Percentiles rank a stretch among this genome's conserved stretches.
Evolutionary conservation across 2,888 invertebrate species (phyloP).

Genomic region (Mactromeris polynyma): DNA sequence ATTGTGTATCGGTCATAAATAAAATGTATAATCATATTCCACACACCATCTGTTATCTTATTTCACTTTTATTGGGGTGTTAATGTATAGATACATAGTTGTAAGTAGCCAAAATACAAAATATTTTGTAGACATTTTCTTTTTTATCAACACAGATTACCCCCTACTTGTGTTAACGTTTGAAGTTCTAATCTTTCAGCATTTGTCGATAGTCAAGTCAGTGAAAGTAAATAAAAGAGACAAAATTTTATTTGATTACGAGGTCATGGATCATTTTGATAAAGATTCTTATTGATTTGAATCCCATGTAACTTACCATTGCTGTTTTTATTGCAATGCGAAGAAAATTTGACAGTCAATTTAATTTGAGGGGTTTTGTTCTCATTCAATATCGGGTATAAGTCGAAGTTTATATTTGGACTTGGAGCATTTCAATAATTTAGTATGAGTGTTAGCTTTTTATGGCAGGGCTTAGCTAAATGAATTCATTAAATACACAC

Average conservation of each 20-base stretch:
- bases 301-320: slow-evolving; percentile 15
- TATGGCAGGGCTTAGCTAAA: neutral
- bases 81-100: neutral
- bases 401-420: neutral
- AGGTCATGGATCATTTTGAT: slow-evolving; percentile 52
- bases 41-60: neutral
- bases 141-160: slow-evolving; percentile 26
- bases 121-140: slow-evolving; percentile 14
- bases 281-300: slow-evolving; percentile 55
- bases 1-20: neutral
- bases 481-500: neutral
- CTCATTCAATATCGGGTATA: neutral
- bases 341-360: slow-evolving; percentile 18
- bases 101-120: neutral
- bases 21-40: neutral
- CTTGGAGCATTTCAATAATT: neutral
- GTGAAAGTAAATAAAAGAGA: slow-evolving; percentile 57
- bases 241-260: slow-evolving; percentile 50
- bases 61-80: neutral
- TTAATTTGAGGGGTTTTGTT: neutral
- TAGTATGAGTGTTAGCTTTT: neutral
- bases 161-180: slow-evolving; percentile 42
- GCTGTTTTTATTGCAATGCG: neutral
- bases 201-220: slow-evolving; percentile 49
- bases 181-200: slow-evolving; percentile 42